Evolutionary conservation across 2,113 vertebrate genomes (phyloP).

Genomic region (Engystomops pustulosus): DNA sequence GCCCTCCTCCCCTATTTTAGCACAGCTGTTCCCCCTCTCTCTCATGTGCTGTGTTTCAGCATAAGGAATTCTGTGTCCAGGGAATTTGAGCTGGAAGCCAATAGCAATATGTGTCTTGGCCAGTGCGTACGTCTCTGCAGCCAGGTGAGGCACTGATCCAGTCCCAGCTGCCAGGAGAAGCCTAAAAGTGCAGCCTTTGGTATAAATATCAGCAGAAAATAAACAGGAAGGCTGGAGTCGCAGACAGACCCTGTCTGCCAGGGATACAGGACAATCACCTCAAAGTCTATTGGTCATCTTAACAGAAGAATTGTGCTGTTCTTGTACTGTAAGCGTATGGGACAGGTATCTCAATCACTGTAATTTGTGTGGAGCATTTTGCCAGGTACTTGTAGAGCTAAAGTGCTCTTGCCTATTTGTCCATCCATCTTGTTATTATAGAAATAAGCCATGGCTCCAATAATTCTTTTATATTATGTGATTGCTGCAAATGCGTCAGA

Average conservation of each 20-base stretch:
- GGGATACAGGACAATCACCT: slow-evolving; percentile 33
- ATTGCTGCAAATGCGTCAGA: neutral
- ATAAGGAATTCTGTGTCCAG: slow-evolving; percentile 58
- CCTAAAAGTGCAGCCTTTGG: slow-evolving; percentile 53
- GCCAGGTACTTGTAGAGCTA: slow-evolving; percentile 12
- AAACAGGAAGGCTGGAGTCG: slow-evolving; percentile 51
- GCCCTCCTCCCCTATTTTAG: slow-evolving; percentile 9
- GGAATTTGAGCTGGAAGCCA: slow-evolving; percentile 54
- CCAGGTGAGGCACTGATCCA: slow-evolving; percentile 58
- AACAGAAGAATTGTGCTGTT: neutral
- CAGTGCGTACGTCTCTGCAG: slow-evolving; percentile 36
- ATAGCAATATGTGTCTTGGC: slow-evolving; percentile 58
- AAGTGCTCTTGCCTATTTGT: slow-evolving; percentile 12
- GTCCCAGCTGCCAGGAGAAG: slow-evolving; percentile 50
- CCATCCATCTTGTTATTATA: slow-evolving; percentile 7
- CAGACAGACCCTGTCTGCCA: slow-evolving; percentile 53
- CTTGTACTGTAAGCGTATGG: neutral
- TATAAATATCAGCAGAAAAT: slow-evolving; percentile 58
- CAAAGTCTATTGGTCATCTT: slow-evolving; percentile 34
- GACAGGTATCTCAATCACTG: slow-evolving; percentile 4
- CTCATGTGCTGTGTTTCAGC: slow-evolving; percentile 59
- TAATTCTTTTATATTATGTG: neutral
- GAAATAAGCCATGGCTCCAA: neutral
- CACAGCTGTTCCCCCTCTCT: slow-evolving; percentile 57
- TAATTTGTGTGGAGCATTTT: neutral